phyloP scores from a whole-genome alignment of 2,797 vertebrate genomes.

The Molossus alvarezi region DNA sequence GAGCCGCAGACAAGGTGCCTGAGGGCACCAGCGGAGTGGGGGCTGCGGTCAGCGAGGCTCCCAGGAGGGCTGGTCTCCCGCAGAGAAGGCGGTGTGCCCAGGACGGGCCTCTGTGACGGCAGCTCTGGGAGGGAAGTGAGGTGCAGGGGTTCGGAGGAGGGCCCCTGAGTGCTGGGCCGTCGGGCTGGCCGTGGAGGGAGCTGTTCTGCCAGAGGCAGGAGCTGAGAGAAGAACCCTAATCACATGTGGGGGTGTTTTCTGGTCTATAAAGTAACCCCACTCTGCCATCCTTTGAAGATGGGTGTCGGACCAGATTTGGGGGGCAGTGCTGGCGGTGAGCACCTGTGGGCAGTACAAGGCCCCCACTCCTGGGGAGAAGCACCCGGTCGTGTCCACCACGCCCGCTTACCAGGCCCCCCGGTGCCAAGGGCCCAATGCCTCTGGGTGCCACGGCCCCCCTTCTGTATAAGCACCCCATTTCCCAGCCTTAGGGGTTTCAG shows the following conservation, averaged over 20 bases:
- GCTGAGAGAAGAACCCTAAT: too few species aligned
- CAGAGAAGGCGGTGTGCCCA: neutral
- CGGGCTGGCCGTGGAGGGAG: too few species aligned
- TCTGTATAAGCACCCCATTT: neutral
- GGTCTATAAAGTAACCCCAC: neutral
- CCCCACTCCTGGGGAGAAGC: neutral
- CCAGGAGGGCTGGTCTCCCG: neutral
- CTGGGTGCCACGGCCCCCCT: fast-evolving
- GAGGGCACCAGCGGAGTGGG: neutral
- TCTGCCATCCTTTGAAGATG: neutral
- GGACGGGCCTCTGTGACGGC: neutral
- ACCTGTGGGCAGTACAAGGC: neutral
- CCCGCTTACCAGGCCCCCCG: too few species aligned
- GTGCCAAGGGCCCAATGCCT: neutral
- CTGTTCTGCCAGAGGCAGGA: neutral
- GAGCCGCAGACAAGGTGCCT: neutral
- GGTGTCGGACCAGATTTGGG: neutral
- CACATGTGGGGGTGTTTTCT: fast-evolving
- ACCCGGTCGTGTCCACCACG: neutral
- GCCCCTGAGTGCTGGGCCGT: neutral
- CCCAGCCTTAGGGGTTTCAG: neutral
- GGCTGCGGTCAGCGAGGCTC: neutral
- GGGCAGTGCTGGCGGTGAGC: neutral
- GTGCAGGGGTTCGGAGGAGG: too few species aligned
- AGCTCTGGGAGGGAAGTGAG: neutral